Evolutionary conservation across 2,113 vertebrate species (phyloP).

Genomic region (Anguilla japonica): DNA sequence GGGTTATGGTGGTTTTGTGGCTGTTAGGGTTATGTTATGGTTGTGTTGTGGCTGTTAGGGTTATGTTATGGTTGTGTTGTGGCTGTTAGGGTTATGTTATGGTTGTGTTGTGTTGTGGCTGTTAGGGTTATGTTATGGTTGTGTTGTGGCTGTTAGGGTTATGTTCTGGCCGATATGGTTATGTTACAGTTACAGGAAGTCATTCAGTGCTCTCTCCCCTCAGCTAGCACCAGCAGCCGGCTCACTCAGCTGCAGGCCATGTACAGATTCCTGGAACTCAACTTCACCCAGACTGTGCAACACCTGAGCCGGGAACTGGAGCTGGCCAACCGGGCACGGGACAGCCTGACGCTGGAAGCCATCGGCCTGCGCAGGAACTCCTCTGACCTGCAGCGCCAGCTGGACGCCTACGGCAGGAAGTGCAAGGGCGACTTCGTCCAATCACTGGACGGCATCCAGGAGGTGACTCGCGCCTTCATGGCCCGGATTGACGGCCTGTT

Average conservation of each 20-base stretch:
- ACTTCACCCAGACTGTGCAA: constrained; percentile 61
- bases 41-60: too few species aligned
- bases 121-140: too few species aligned
- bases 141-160: too few species aligned
- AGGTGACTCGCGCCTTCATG: constrained; percentile 65
- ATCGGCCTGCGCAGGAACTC: constrained; percentile 51
- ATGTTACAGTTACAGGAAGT: too few species aligned
- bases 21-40: too few species aligned
- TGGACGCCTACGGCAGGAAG: constrained; percentile 59
- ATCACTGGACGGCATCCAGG: constrained; percentile 66
- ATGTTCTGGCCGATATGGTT: too few species aligned
- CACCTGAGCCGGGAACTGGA: constrained; percentile 56
- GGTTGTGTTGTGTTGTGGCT: too few species aligned
- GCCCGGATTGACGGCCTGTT: constrained; percentile 65
- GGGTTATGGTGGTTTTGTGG: too few species aligned
- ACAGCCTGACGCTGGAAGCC: constrained; percentile 27
- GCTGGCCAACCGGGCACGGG: constrained; percentile 48
- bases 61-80: too few species aligned
- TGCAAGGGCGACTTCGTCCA: constrained; percentile 72
- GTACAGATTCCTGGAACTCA: constrained; percentile 52
- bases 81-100: too few species aligned
- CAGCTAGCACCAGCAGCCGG: constrained; percentile 34
- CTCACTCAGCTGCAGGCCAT: constrained; percentile 54
- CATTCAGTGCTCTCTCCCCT: not conserved
- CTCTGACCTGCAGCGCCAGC: constrained; percentile 53